Conservation (phyloP, 2,797 vertebrate genomes). For the Coregonus sp. region DNA sequence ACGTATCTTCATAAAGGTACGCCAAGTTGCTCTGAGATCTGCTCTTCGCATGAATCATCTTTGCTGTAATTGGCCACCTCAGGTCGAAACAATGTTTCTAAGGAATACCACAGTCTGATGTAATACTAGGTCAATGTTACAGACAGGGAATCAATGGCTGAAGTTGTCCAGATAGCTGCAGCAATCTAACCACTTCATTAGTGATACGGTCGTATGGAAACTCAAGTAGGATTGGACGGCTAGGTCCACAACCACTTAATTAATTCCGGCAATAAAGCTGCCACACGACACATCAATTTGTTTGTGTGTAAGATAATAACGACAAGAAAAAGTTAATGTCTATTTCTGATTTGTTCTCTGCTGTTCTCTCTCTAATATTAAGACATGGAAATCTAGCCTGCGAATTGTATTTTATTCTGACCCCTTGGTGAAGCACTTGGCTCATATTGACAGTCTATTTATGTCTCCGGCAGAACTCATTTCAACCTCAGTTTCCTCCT, state of each 20-base stretch:
- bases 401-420: conserved; percentile 35
- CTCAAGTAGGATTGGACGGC: background rate
- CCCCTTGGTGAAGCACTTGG: conserved; percentile 62
- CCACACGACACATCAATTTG: background rate
- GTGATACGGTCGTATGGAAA: background rate
- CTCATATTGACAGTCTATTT: conserved; percentile 62
- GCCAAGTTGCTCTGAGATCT: background rate
- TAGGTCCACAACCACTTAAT: background rate
- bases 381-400: background rate
- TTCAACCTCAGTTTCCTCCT: conserved; percentile 61
- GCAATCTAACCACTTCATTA: background rate
- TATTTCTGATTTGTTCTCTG: background rate
- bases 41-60: background rate
- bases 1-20: background rate
- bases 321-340: background rate
- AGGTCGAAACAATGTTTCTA: background rate
- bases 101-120: background rate
- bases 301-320: background rate
- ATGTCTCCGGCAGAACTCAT: conserved; percentile 60
- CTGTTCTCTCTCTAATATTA: background rate
- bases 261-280: background rate
- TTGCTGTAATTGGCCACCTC: background rate
- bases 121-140: background rate
- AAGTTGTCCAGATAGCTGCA: background rate
- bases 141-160: background rate